phyloP scores from a whole-genome alignment of 2,888 invertebrate genomes.

The Anoplius nigerrimus region DNA sequence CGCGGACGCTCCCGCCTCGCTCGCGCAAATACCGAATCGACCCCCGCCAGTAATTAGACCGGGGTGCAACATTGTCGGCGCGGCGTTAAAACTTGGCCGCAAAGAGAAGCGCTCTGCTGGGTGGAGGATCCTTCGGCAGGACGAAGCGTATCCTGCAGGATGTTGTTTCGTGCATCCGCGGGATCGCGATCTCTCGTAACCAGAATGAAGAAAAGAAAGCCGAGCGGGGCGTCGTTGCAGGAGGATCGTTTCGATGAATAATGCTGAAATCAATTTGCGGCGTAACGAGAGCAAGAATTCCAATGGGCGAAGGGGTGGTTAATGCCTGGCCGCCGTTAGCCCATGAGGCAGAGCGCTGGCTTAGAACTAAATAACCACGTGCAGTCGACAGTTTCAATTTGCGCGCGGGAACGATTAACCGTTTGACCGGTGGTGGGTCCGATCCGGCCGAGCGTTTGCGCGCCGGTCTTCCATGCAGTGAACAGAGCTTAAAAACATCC shows the following conservation, averaged over 20 bases:
- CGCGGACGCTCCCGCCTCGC: too few relatives aligned
- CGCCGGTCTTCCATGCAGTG: neutral
- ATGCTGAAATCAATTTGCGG: slow-evolving; percentile 43
- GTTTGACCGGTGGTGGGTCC: slow-evolving; percentile 17
- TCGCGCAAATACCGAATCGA: too few relatives aligned
- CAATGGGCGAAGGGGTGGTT: slow-evolving; percentile 12
- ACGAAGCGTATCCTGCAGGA: too few relatives aligned
- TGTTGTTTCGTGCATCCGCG: too few relatives aligned
- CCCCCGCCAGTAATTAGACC: too few relatives aligned
- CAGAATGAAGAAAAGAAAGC: too few relatives aligned
- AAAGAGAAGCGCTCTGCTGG: too few relatives aligned
- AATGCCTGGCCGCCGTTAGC: slow-evolving; percentile 35
- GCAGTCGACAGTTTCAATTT: slow-evolving; percentile 46
- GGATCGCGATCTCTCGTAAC: too few relatives aligned
- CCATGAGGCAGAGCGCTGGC: slow-evolving; percentile 24
- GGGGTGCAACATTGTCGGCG: too few relatives aligned
- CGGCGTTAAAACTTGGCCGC: too few relatives aligned
- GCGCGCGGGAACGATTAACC: slow-evolving; percentile 41
- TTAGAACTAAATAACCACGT: slow-evolving; percentile 44
- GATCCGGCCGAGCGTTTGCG: neutral
- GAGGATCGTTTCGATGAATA: slow-evolving; percentile 28
- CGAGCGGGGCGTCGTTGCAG: too few relatives aligned
- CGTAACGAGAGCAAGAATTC: slow-evolving; percentile 38
- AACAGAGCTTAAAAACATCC: neutral
- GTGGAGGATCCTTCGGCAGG: too few relatives aligned